A percentile compares a stretch with the other conserved stretches of the same genome.
Conservation (phyloP, 1,140 invertebrate genomes). For the Aporrectodea caliginosa region DNA sequence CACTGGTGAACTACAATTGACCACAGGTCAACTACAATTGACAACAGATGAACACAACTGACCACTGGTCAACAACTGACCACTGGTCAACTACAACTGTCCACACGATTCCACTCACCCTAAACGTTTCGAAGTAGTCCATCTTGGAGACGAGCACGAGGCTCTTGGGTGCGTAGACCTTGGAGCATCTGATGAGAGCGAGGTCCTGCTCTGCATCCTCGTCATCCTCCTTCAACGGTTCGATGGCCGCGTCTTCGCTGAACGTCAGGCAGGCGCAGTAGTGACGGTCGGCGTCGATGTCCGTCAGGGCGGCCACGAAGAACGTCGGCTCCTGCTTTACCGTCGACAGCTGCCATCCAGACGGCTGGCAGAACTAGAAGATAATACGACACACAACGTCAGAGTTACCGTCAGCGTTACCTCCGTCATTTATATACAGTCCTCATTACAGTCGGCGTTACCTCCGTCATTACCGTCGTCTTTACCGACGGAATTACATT, state of each 20-base stretch:
- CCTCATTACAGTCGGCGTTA: no score
- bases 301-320: constrained; percentile 93
- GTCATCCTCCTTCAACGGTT: constrained; percentile 83
- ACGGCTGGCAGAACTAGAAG: constrained; percentile 88
- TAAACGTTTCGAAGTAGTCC: constrained; percentile 92
- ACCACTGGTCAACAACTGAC: no score
- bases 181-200: constrained; percentile 72
- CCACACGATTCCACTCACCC: no score
- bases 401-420: no score
- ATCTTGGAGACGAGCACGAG: constrained; percentile 89
- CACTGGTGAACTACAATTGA: no score
- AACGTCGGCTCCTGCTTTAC: constrained; percentile 88
- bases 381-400: background rate
- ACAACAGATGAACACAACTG: no score
- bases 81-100: no score
- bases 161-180: constrained; percentile 97
- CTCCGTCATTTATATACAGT: no score
- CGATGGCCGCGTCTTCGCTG: constrained; percentile 87
- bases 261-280: constrained; percentile 95
- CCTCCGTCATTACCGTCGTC: no score
- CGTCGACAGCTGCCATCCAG: constrained; percentile 85
- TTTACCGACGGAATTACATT: no score
- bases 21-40: no score
- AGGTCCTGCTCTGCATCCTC: constrained; percentile 54
- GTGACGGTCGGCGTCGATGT: constrained; percentile 91